Conservation (phyloP, 2,113 vertebrate species). For the Synodontis membranacea region DNA sequence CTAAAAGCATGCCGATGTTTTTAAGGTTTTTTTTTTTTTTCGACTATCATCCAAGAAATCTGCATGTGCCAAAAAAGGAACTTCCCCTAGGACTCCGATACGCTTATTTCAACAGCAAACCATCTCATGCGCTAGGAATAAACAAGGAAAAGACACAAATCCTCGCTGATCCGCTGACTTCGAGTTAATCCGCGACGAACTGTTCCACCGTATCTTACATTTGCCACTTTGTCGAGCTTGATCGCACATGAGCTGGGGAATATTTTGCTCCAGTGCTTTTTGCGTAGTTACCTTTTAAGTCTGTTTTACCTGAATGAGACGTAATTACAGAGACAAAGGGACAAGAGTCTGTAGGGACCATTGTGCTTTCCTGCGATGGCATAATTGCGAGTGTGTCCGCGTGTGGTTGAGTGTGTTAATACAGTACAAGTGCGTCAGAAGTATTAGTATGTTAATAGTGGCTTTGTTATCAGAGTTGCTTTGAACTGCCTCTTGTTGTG, state of each 20-base stretch:
- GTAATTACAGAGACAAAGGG: conserved; percentile 42
- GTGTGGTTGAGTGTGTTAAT: conserved; percentile 16
- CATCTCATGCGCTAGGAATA: background rate
- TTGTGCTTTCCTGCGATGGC: background rate
- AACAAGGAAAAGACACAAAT: conserved; percentile 35
- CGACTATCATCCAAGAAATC: background rate
- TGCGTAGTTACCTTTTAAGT: conserved; percentile 3
- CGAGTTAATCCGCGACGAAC: conserved; percentile 25
- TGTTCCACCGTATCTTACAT: conserved; percentile 6
- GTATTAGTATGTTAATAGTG: conserved; percentile 23
- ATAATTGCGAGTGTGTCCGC: conserved; percentile 17
- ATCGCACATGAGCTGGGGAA: background rate
- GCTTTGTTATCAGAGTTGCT: conserved; percentile 22
- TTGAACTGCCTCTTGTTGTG: conserved; percentile 23
- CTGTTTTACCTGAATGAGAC: conserved; percentile 23
- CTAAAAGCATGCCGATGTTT: background rate
- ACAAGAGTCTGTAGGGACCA: conserved; percentile 14
- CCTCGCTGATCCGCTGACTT: conserved; percentile 26
- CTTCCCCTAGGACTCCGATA: background rate
- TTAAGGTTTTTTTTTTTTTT: too few relatives aligned
- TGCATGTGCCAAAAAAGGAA: background rate
- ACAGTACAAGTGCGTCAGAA: conserved; percentile 22
- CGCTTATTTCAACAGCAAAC: conserved; percentile 13
- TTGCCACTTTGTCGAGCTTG: conserved; percentile 19
- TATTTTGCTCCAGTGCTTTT: background rate